Conservation (phyloP, 2,797 vertebrate genomes). For the Danio jaintianensis region DNA sequence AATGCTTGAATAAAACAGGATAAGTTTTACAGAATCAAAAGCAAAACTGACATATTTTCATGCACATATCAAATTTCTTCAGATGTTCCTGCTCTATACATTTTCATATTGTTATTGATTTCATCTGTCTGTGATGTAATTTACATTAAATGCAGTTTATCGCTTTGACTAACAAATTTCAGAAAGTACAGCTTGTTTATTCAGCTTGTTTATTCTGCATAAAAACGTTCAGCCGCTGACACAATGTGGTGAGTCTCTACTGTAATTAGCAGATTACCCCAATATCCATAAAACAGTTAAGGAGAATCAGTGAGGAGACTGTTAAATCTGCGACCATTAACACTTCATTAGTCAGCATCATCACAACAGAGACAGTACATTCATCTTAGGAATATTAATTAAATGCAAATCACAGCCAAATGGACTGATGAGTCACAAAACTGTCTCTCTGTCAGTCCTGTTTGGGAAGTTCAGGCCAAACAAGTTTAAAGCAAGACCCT, state of each 20-base stretch:
- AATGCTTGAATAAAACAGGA: not conserved
- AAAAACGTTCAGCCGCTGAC: slow-evolving; percentile 67
- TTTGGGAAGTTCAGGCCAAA: slow-evolving; percentile 1
- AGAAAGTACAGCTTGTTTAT: slow-evolving; percentile 36
- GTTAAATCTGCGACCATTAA: slow-evolving; percentile 81
- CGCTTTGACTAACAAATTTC: slow-evolving; percentile 29
- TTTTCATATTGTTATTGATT: not conserved
- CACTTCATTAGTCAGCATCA: slow-evolving; percentile 81
- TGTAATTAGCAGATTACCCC: slow-evolving; percentile 82
- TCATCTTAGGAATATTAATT: slow-evolving; percentile 62
- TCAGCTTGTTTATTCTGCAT: slow-evolving; percentile 68
- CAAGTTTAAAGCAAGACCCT: too few relatives aligned
- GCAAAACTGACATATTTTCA: not conserved
- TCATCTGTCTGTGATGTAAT: slow-evolving; percentile 7
- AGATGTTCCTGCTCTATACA: not conserved
- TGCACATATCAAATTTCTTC: not conserved
- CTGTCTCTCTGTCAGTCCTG: slow-evolving; percentile 25
- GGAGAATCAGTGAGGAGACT: slow-evolving; percentile 75
- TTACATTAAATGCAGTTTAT: slow-evolving; percentile 5
- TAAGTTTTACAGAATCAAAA: too few relatives aligned
- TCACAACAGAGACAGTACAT: slow-evolving; percentile 72
- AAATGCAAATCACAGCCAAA: slow-evolving; percentile 49
- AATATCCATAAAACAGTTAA: slow-evolving; percentile 84
- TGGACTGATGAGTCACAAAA: slow-evolving; percentile 50
- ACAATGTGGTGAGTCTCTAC: slow-evolving; percentile 77